A percentile compares a stretch with the other conserved stretches of the same genome.
Conservation (phyloP, 2,888 invertebrate species). For the Cylloceria caligata region DNA sequence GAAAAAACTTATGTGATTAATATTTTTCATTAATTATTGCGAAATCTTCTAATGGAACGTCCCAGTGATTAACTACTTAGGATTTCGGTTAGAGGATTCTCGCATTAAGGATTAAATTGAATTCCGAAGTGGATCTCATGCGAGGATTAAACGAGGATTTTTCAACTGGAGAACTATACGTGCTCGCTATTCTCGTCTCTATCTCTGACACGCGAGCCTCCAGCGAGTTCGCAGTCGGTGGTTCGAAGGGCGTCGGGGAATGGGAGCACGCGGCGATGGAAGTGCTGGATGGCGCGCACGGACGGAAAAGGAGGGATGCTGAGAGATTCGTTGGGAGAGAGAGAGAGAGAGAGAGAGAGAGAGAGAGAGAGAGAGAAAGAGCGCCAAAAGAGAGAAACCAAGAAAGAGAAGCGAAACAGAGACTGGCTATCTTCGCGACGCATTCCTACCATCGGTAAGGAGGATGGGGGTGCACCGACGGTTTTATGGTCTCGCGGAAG, state of each 20-base stretch:
- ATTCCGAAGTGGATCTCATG: constrained; percentile 31
- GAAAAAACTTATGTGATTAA: background rate
- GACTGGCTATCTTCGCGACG: constrained; percentile 71
- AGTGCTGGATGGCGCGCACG: constrained; percentile 16
- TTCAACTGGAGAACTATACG: constrained; percentile 24
- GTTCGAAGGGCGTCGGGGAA: constrained; percentile 32
- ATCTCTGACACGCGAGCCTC: constrained; percentile 41
- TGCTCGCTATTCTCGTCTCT: constrained; percentile 19
- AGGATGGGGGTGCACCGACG: constrained; percentile 45
- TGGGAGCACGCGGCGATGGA: constrained; percentile 28
- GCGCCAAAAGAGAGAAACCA: constrained; percentile 5
- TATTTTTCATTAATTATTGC: background rate
- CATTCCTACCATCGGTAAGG: constrained; percentile 69
- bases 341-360: background rate
- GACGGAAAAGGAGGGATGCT: constrained; percentile 31
- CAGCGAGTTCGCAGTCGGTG: constrained; percentile 31
- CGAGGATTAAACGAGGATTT: constrained; percentile 46
- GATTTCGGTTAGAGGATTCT: constrained; percentile 41
- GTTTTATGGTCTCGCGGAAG: constrained; percentile 77
- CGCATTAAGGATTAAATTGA: constrained; percentile 45
- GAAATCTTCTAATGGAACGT: background rate
- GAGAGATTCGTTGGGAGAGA: background rate
- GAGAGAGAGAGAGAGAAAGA: constrained; percentile 6
- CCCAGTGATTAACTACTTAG: constrained; percentile 15
- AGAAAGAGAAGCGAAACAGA: constrained; percentile 54